Conservation (phyloP, 2,888 invertebrate genomes). For the Diaprepes abbreviatus region DNA sequence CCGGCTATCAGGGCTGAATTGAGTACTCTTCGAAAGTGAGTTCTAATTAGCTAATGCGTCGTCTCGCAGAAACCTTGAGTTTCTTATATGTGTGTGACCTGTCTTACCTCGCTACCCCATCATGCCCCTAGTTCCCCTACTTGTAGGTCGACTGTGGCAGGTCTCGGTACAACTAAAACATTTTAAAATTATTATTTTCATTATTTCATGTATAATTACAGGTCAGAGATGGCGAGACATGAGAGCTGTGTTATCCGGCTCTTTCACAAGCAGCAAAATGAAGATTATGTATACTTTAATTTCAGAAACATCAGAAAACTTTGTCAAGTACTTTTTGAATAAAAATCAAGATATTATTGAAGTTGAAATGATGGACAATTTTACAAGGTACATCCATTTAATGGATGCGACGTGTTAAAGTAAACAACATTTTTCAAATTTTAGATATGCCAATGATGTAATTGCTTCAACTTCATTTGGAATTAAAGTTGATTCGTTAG, state of each 20-base stretch:
- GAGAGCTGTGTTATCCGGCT: conserved; percentile 61
- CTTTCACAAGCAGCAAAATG: conserved; percentile 65
- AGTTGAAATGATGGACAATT: conserved; percentile 68
- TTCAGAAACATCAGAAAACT: conserved; percentile 49
- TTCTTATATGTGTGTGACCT: no score
- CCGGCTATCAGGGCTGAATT: no score
- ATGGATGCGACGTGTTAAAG: no score
- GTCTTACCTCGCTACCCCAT: no score
- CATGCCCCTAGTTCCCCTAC: no score
- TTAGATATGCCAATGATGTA: conserved; percentile 69
- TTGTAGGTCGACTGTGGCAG: no score
- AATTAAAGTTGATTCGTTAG: conserved; percentile 70
- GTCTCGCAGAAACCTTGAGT: no score
- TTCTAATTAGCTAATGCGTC: no score
- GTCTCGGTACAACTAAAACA: no score
- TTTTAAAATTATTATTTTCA: no score
- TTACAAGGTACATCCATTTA: conserved; percentile 58
- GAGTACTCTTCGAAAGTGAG: no score
- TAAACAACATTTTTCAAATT: conserved; percentile 1
- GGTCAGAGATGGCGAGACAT: conserved; percentile 61
- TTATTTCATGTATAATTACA: no score
- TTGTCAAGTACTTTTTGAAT: conserved; percentile 53
- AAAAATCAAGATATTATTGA: conserved; percentile 56
- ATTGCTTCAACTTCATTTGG: conserved; percentile 63
- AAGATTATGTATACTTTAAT: conserved; percentile 59